A percentile compares a stretch with the other conserved stretches of the same genome.
phyloP scores from a whole-genome alignment of 2,888 invertebrate species.

The Ctenicera cuprea region DNA sequence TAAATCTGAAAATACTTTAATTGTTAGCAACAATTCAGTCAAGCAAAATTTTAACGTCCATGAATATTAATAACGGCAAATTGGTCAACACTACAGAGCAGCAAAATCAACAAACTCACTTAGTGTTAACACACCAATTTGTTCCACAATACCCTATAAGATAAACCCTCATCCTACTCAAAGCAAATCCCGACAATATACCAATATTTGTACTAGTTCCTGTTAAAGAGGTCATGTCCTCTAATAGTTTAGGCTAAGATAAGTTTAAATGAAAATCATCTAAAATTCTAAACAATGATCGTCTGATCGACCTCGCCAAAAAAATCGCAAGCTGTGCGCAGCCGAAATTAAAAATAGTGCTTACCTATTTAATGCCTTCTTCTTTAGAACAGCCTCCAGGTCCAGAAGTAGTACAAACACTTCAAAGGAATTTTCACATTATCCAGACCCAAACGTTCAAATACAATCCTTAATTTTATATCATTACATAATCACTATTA shows the following conservation, averaged over 20 bases:
- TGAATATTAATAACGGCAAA: too few species aligned
- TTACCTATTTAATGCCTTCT: background rate
- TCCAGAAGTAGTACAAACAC: background rate
- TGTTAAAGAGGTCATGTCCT: slow-evolving; percentile 7
- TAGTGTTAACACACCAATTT: background rate
- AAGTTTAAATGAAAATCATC: background rate
- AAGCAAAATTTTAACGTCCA: too few species aligned
- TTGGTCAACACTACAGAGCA: background rate
- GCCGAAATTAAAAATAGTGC: slow-evolving; percentile 3
- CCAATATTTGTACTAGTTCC: slow-evolving; percentile 17
- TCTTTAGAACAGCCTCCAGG: background rate
- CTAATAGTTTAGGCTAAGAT: background rate
- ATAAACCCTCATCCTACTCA: slow-evolving; percentile 1
- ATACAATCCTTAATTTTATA: background rate
- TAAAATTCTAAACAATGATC: background rate
- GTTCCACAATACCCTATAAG: background rate
- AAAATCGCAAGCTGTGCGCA: slow-evolving; percentile 13
- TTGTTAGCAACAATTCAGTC: too few species aligned
- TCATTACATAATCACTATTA: background rate
- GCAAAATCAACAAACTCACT: slow-evolving; percentile 1
- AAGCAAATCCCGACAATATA: background rate
- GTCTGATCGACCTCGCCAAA: background rate
- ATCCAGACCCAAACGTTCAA: background rate
- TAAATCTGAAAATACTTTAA: too few species aligned
- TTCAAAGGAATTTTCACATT: background rate